Evolutionary conservation across 1,140 invertebrate species (phyloP), one percentile per base, ranked within the genome.

Genomic region (Halictus rubicundus): DNA sequence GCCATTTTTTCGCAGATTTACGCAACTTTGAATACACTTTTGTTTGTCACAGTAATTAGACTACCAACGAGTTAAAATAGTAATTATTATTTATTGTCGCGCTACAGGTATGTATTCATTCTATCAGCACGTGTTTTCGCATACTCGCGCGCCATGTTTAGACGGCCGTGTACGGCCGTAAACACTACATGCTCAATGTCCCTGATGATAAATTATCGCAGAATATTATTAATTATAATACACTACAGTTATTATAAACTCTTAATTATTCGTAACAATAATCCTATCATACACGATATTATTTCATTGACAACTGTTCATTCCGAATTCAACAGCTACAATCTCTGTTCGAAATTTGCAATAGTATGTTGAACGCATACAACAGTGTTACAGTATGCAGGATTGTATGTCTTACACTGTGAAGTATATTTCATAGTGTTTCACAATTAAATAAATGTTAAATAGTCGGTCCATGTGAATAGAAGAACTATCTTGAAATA

Each of bases 1-100:
- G 14, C 68, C 76, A 78, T 78, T 42, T 54, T 32, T 52, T 16
- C 0, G 68, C 42, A 65, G 14, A 64, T 72, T 71, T 8, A 54
- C n/a, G 27, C 52, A 39, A 14, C n/a, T 12, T 61, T 6, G 5
- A 23, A n/a, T 19, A 39, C 25, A 70, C 0, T 42, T 25, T 39
- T 39, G 1, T 12, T 42, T 4, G 1, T 27, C 16, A 23, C 39
- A 72, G 1, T 57, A 52, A 42, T 27, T 63, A 39, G 7, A 27
- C 0, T 7, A 54, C 16, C 39, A 9, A n/a, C 37, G 5, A 0
- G 37, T 37, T 1, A 7, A 7, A 9, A 23, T 0, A 64, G 42
- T 10, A 0, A 52, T 14, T 5, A 54, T 65, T 65, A 25, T 21
- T 64, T 8, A n/a, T 42, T n/a, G 2, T 21, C n/a, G 0, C 16